Evolutionary conservation across 1,140 invertebrate species (phyloP).

Genomic region (Homalodisca vitripennis): DNA sequence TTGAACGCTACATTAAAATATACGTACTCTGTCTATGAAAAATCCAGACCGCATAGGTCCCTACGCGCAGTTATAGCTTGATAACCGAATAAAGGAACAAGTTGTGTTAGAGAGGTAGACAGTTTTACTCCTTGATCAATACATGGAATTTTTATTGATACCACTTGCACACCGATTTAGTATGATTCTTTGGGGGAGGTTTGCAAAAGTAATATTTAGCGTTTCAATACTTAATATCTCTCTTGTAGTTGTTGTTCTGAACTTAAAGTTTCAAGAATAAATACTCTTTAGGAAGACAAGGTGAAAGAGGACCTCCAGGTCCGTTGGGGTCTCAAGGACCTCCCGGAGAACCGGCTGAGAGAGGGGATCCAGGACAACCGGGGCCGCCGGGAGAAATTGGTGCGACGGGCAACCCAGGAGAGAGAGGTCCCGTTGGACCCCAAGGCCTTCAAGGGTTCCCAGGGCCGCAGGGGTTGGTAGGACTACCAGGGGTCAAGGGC

Average conservation of each 20-base stretch:
- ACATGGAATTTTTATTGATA: too few species aligned
- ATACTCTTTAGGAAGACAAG: conserved; percentile 54
- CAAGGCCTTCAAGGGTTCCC: conserved; percentile 67
- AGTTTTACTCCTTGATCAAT: too few species aligned
- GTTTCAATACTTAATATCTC: background rate
- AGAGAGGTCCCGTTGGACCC: conserved; percentile 59
- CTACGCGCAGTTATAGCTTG: too few species aligned
- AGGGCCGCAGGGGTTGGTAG: conserved; percentile 63
- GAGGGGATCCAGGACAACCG: conserved; percentile 70
- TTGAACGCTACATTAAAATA: too few species aligned
- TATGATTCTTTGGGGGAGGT: too few species aligned
- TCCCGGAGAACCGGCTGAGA: conserved; percentile 72
- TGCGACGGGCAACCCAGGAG: conserved; percentile 66
- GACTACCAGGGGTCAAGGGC: conserved; percentile 65
- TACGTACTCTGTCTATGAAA: too few species aligned
- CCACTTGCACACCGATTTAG: too few species aligned
- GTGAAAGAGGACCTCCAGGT: conserved; percentile 67
- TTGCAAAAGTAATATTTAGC: background rate
- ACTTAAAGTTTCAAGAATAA: too few species aligned
- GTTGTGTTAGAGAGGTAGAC: too few species aligned
- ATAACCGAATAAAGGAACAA: too few species aligned
- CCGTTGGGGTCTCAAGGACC: conserved; percentile 65
- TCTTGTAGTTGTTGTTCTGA: background rate
- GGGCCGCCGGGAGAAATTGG: conserved; percentile 71
- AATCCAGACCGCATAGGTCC: too few species aligned